phyloP scores from a whole-genome alignment of 2,113 vertebrate genomes.

The Eublepharis macularius region DNA sequence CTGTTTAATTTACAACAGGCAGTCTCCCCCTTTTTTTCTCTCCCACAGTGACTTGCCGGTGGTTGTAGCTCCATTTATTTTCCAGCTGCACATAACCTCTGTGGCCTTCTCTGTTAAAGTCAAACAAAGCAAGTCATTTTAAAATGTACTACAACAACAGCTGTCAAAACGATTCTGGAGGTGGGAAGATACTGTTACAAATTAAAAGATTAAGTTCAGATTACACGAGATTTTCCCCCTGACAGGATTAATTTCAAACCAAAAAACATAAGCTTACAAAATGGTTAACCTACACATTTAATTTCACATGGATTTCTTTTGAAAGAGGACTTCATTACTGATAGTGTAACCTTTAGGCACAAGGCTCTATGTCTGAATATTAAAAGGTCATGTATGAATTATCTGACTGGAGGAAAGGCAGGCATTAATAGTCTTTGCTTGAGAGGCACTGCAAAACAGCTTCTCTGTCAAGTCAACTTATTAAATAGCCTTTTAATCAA shows the following conservation, averaged over 20 bases:
- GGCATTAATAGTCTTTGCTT: constrained; percentile 31
- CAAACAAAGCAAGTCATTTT: not conserved
- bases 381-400: constrained; percentile 41
- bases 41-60: not conserved
- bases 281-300: not conserved
- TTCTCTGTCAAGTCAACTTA: constrained; percentile 59
- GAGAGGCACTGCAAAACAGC: constrained; percentile 32
- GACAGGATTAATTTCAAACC: not conserved
- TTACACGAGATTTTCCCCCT: not conserved
- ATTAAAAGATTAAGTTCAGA: constrained; percentile 34
- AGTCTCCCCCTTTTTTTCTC: not conserved
- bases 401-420: constrained; percentile 1
- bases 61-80: not conserved
- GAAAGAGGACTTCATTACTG: not conserved
- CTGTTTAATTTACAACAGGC: not conserved
- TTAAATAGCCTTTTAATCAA: constrained; percentile 68
- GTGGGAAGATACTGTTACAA: not conserved
- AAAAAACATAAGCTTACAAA: not conserved
- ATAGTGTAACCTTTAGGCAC: constrained; percentile 8
- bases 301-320: constrained; percentile 6
- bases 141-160: not conserved
- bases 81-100: not conserved
- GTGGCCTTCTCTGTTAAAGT: not conserved
- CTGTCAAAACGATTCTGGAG: not conserved
- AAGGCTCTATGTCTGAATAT: constrained; percentile 16